Evolutionary conservation across 1,140 invertebrate genomes (phyloP).

Genomic region (Heliconius himera): DNA sequence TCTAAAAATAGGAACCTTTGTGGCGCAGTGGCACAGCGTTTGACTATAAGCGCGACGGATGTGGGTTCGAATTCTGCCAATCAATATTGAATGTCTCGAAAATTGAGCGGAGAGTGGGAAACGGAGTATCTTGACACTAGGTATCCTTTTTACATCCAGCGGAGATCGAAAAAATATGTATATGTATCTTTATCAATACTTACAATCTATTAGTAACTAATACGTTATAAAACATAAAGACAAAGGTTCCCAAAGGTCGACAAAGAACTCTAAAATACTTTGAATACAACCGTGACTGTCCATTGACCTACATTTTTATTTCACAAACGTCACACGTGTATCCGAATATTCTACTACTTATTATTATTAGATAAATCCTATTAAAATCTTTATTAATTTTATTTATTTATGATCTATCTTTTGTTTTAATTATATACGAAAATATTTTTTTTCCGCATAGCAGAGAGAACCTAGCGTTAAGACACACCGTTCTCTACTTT

Average conservation of each 20-base stretch:
- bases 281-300: slow-evolving; percentile 14
- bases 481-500: neutral
- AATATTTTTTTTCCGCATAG: neutral
- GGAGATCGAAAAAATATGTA: no score
- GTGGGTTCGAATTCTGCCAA: no score
- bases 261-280: neutral
- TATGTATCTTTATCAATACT: no score
- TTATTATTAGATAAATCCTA: neutral
- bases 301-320: slow-evolving; percentile 38
- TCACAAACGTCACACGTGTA: slow-evolving; percentile 27
- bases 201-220: neutral
- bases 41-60: no score
- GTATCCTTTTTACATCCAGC: no score
- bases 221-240: neutral
- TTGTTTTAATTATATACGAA: no score
- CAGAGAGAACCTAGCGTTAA: neutral
- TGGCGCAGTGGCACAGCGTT: no score
- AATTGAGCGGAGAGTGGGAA: no score
- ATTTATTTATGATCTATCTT: neutral
- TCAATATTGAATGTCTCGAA: no score
- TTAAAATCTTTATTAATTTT: neutral
- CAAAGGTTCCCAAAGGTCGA: neutral
- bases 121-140: no score
- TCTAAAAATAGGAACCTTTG: no score
- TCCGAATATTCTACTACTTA: neutral